A percentile compares a stretch with the other conserved stretches of the same genome.
phyloP scores from a whole-genome alignment of 2,888 invertebrate species.

The Volucella inflata region DNA sequence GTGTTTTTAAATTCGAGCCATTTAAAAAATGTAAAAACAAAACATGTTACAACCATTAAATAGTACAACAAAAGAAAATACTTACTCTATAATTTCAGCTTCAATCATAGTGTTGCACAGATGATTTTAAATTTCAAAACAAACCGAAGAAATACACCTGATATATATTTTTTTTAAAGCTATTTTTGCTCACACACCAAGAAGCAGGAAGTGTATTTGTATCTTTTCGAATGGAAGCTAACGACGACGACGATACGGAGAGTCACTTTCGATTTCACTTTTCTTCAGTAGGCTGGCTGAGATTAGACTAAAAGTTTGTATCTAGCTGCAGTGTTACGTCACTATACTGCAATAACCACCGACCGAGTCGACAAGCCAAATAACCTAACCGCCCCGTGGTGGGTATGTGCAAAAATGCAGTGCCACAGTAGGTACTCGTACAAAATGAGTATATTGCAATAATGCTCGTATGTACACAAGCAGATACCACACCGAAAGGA shows the following conservation, averaged over 20 bases:
- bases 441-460: slow-evolving; percentile 43
- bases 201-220: slow-evolving; percentile 58
- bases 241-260: slow-evolving; percentile 36
- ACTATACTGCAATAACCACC: slow-evolving; percentile 63
- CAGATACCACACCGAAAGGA: slow-evolving; percentile 57
- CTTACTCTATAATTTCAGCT: slow-evolving; percentile 69
- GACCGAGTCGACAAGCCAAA: slow-evolving; percentile 9
- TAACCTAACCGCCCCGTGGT: neutral
- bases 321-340: slow-evolving; percentile 71
- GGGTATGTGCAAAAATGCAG: slow-evolving; percentile 62
- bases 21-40: neutral
- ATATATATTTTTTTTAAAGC: neutral
- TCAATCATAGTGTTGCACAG: slow-evolving; percentile 54
- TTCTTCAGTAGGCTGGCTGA: slow-evolving; percentile 51
- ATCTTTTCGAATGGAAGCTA: slow-evolving; percentile 5
- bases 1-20: too few relatives aligned
- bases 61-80: slow-evolving; percentile 30
- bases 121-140: neutral
- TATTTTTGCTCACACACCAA: slow-evolving; percentile 4
- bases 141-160: neutral
- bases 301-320: slow-evolving; percentile 61
- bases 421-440: slow-evolving; percentile 28
- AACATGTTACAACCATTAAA: neutral
- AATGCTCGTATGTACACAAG: slow-evolving; percentile 51
- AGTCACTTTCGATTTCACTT: slow-evolving; percentile 75